A percentile compares a stretch with the other conserved stretches of the same genome.
phyloP scores from a whole-genome alignment of 2,113 vertebrate species.

The Gymnogyps californianus region DNA sequence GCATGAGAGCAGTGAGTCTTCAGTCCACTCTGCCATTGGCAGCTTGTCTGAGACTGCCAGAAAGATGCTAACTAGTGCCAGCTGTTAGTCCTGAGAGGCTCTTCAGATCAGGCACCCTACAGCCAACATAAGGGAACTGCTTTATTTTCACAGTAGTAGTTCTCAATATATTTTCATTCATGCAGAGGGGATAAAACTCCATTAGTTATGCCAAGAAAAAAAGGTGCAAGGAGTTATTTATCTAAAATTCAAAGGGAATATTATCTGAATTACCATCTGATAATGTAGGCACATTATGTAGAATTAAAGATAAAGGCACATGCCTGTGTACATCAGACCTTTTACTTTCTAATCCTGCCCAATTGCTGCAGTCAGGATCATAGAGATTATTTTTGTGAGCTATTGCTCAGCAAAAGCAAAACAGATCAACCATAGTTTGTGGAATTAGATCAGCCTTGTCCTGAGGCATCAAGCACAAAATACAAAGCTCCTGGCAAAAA shows the following conservation, averaged over 20 bases:
- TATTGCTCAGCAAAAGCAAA: conserved; percentile 46
- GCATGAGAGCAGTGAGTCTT: not conserved
- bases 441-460: conserved; percentile 26
- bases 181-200: not conserved
- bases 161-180: not conserved
- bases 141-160: not conserved
- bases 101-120: not conserved
- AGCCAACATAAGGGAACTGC: not conserved
- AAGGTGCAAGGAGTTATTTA: not conserved
- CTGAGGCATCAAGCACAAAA: not conserved
- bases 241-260: not conserved
- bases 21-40: not conserved
- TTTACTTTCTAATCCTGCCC: conserved; percentile 46
- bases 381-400: conserved; percentile 34
- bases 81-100: not conserved
- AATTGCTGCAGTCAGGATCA: conserved; percentile 27
- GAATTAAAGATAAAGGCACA: conserved; percentile 24
- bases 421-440: conserved; percentile 27
- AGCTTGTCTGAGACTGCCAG: not conserved
- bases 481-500: conserved; percentile 20
- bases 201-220: not conserved
- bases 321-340: not conserved
- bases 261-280: not conserved
- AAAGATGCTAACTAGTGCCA: not conserved
- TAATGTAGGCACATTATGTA: not conserved